Conservation (phyloP, 1,140 invertebrate species). For the Drosophila lini region DNA sequence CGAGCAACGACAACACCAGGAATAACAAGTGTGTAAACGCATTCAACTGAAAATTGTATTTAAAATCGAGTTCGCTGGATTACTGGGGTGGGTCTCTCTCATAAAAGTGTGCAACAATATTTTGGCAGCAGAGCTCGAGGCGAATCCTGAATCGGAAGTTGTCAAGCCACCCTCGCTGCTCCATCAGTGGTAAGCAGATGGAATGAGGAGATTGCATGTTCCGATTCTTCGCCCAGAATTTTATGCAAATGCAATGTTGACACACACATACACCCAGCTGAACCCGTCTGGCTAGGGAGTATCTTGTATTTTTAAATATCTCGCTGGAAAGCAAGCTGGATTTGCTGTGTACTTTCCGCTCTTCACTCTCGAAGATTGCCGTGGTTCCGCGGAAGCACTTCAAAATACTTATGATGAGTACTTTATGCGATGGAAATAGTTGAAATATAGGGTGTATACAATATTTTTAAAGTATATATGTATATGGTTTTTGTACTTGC, state of each 20-base stretch:
- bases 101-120: constrained; percentile 58
- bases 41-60: constrained; percentile 75
- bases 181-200: constrained; percentile 23
- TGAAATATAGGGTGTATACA: no score
- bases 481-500: background rate
- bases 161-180: constrained; percentile 31
- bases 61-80: constrained; percentile 61
- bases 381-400: background rate
- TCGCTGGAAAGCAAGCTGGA: constrained; percentile 36
- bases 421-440: no score
- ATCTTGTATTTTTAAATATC: constrained; percentile 16
- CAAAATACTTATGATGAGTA: background rate
- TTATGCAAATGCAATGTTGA: constrained; percentile 78
- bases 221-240: constrained; percentile 49
- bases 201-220: constrained; percentile 47
- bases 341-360: constrained; percentile 18
- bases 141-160: constrained; percentile 26
- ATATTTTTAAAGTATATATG: background rate
- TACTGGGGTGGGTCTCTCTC: constrained; percentile 6
- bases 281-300: constrained; percentile 13
- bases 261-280: constrained; percentile 33
- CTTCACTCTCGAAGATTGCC: background rate
- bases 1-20: constrained; percentile 57
- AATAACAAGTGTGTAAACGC: constrained; percentile 63
- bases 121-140: constrained; percentile 13